Conservation (phyloP, 2,888 invertebrate genomes). For the Anagyrus pseudococci region DNA sequence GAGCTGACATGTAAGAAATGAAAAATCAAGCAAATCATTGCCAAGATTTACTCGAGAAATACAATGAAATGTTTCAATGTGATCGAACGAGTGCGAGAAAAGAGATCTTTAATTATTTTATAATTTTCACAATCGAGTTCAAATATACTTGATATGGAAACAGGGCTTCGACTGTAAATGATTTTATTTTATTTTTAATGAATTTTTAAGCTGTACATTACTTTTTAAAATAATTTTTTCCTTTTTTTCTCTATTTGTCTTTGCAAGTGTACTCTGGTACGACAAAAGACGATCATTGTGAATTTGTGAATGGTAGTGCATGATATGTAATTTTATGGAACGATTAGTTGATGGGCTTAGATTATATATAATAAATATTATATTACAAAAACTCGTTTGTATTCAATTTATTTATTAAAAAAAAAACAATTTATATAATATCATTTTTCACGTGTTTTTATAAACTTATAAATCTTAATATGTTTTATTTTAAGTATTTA, state of each 20-base stretch:
- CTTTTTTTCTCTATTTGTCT: conserved; percentile 33
- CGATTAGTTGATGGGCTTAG: conserved; percentile 32
- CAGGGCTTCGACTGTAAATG: conserved; percentile 36
- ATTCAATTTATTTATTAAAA: too few relatives aligned
- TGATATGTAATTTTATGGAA: conserved; percentile 38
- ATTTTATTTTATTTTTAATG: conserved; percentile 35
- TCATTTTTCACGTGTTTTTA: too few relatives aligned
- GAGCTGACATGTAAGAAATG: conserved; percentile 23
- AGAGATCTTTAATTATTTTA: conserved; percentile 30
- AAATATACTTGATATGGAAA: conserved; percentile 27
- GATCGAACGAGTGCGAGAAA: conserved; percentile 7
- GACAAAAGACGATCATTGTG: conserved; percentile 34
- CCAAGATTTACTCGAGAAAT: conserved; percentile 25
- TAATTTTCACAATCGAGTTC: conserved; percentile 32
- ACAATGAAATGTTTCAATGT: conserved; percentile 16
- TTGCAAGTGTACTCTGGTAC: conserved; percentile 34
- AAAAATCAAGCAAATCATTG: conserved; percentile 31
- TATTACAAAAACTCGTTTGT: too few relatives aligned
- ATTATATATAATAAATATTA: conserved; percentile 31
- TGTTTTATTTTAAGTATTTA: too few relatives aligned
- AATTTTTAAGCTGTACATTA: conserved; percentile 38
- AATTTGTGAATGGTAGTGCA: conserved; percentile 23
- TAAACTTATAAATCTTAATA: too few relatives aligned
- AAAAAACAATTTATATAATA: too few relatives aligned
- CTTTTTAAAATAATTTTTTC: conserved; percentile 26